Evolutionary conservation across 2,888 invertebrate genomes (phyloP), one percentile per base, ranked within the genome.

Genomic region (Ormyrus pomaceus): DNA sequence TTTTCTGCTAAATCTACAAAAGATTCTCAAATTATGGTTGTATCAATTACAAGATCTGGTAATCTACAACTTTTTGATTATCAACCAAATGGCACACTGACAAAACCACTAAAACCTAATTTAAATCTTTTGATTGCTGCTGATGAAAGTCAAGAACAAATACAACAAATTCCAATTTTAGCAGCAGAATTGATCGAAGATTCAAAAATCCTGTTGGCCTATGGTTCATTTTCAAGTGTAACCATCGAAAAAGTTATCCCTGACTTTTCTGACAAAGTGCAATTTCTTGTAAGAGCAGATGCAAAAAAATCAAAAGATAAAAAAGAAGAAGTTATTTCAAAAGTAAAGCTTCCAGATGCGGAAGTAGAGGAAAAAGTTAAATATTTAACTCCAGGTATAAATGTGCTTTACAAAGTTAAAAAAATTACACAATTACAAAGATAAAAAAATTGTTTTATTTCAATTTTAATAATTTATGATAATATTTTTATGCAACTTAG

Each of bases 31-130:
- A 89, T 93, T 83, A 89, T 91, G 88, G 85, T 92, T 6, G 90
- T 92, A 0, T 93, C 94, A 0, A 93, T 94, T 0, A 96, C 96
- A 0, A 93, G 95, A 84, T 95, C 94, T 86, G 98, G 98, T 0
- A 94, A 95, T 6, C 93, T 96, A 58, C 95, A 97, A 90, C 92
- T 96, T 76, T 98, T 96, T 89, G 93, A 94, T 70, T 95, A 95
- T 86, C 93, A 94, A 83, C 91, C 96, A 56, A 96, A 96, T 91
- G 96, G 95, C 93, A 95, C 89, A 83, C 89, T 91, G 46, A 90
- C 89, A 48, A 95, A 95, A 87, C 94, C 94, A 0, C 84, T 95
- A 0, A 94, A 94, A 89, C 94, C 95, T 5, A 92, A 91, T 84
- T 90, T 93, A 9, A 94, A 93, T 11, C 88, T 95, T 13, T 92